phyloP scores from a whole-genome alignment of 2,888 invertebrate genomes.

The Nomada goodeniana region DNA sequence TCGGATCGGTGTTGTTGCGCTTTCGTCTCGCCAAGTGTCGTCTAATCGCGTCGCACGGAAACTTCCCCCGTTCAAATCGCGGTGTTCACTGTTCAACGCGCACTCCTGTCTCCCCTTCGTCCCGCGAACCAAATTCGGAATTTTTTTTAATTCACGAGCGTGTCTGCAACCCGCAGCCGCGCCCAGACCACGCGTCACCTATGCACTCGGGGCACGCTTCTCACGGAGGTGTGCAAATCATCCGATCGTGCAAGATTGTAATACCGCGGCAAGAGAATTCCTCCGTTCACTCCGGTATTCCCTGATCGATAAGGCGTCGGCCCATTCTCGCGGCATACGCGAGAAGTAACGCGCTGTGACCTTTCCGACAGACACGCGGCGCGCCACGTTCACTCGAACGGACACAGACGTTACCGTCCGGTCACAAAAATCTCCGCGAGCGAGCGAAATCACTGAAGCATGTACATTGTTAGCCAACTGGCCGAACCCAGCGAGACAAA shows the following conservation, averaged over 20 bases:
- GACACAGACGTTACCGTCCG: conserved; percentile 37
- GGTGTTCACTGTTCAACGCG: too few relatives aligned
- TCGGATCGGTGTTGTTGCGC: too few relatives aligned
- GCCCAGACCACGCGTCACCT: too few relatives aligned
- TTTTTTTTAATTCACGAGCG: too few relatives aligned
- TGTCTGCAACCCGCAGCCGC: too few relatives aligned
- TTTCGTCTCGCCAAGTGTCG: too few relatives aligned
- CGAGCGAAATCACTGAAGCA: conserved; percentile 74
- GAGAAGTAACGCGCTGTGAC: conserved; percentile 48
- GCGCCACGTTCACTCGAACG: conserved; percentile 68
- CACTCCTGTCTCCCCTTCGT: too few relatives aligned
- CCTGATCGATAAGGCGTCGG: conserved; percentile 48
- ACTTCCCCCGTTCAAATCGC: too few relatives aligned
- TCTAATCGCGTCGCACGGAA: too few relatives aligned
- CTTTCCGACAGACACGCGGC: conserved; percentile 48
- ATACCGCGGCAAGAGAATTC: conserved; percentile 32
- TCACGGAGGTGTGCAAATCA: neutral
- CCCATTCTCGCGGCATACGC: conserved; percentile 11
- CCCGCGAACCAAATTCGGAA: too few relatives aligned
- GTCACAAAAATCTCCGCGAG: conserved; percentile 70
- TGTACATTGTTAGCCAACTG: conserved; percentile 74
- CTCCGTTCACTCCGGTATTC: conserved; percentile 33
- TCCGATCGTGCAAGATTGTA: conserved; percentile 1
- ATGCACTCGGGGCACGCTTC: too few relatives aligned
- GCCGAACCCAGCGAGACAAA: conserved; percentile 36